These are phyloP conservation scores for Prenolepis imparis DNA, from an alignment of 2,888 invertebrate genomes.

Conservation along the genomic window DNA sequence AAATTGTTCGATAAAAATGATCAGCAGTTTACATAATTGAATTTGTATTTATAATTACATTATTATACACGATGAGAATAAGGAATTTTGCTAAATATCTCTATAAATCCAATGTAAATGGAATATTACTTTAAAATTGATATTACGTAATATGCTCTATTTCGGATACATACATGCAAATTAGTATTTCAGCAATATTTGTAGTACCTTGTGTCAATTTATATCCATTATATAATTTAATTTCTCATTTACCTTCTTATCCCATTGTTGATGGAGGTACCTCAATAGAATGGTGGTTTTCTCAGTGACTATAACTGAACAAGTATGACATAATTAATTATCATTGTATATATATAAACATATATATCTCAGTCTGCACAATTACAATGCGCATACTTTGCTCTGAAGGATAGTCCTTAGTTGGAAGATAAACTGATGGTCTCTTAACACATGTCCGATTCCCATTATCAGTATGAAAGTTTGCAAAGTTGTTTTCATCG, in stretches of 20 bases:
- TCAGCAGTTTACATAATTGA: background rate
- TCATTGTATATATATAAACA: background rate
- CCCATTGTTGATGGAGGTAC: constrained; percentile 98
- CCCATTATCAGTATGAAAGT: constrained; percentile 95
- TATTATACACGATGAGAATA: background rate
- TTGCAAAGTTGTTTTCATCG: constrained; percentile 96
- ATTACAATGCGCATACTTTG: constrained; percentile 90
- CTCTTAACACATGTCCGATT: constrained; percentile 94
- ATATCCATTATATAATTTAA: background rate
- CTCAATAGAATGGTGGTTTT: constrained; percentile 97
- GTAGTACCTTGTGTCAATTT: constrained; percentile 26
- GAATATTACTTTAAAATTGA: background rate
- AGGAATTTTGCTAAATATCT: background rate
- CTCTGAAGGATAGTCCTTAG: constrained; percentile 96
- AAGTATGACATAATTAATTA: constrained; percentile 82
- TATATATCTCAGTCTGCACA: background rate
- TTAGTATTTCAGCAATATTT: background rate
- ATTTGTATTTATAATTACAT: no score
- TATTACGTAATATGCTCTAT: background rate
- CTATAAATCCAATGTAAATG: background rate
- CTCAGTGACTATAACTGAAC: constrained; percentile 97
- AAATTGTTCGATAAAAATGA: constrained; percentile 3
- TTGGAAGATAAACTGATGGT: constrained; percentile 96
- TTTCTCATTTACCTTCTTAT: constrained; percentile 91
- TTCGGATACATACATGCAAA: background rate